Conservation (phyloP, 2,888 invertebrate species). For the Epirrhoe alternata region DNA sequence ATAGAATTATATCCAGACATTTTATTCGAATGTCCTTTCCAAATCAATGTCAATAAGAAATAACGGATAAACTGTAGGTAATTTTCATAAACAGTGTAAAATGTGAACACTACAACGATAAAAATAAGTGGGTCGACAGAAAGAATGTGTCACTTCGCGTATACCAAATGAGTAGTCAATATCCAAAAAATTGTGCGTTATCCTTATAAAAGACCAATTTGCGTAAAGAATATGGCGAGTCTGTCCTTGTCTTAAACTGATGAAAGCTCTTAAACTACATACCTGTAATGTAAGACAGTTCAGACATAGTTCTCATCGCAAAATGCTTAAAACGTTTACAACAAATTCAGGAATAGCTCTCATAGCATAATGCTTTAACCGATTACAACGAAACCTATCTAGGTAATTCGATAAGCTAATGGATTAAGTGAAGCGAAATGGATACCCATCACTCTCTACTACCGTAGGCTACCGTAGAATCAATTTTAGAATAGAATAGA, state of each 20-base stretch:
- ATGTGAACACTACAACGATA: neutral
- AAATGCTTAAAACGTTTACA: conserved; percentile 14
- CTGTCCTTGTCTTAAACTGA: neutral
- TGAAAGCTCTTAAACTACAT: conserved; percentile 2
- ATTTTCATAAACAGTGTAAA: neutral
- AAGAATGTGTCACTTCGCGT: neutral
- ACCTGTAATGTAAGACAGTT: neutral
- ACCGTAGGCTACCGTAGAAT: conserved; percentile 6
- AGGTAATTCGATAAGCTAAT: conserved; percentile 28
- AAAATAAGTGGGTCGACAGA: neutral
- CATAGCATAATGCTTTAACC: too few species aligned
- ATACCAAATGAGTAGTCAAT: neutral
- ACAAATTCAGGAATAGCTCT: neutral
- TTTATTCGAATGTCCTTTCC: neutral
- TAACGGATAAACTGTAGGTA: neutral
- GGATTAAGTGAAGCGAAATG: conserved; percentile 25
- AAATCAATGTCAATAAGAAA: neutral
- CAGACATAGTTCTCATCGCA: conserved; percentile 7
- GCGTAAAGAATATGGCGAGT: neutral
- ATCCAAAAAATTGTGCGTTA: neutral
- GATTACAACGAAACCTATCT: conserved; percentile 5
- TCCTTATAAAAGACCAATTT: neutral
- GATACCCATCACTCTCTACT: conserved; percentile 14
- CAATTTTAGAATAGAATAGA: too few species aligned
- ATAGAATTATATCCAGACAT: neutral